Conservation (phyloP, 2,113 vertebrate genomes). For the Puffinus mauretanicus region DNA sequence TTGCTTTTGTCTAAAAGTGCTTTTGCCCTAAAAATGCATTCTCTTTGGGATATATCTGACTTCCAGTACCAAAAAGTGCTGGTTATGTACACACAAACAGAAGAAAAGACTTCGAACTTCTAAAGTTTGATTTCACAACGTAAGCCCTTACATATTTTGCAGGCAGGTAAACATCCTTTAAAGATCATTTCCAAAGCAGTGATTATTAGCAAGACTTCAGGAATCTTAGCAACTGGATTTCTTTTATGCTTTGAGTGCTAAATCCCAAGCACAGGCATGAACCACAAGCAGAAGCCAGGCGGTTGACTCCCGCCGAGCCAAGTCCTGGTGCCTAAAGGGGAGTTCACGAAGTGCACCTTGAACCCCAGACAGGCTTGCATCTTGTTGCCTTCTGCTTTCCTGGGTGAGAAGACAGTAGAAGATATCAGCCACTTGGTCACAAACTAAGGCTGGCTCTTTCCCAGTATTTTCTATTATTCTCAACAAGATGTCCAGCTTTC, state of each 20-base stretch:
- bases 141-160: not conserved
- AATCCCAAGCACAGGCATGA: not conserved
- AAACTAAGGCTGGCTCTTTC: not conserved
- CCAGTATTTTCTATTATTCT: not conserved
- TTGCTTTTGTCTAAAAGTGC: slow-evolving; percentile 7
- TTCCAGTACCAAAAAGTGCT: not conserved
- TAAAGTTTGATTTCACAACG: not conserved
- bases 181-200: not conserved
- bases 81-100: not conserved
- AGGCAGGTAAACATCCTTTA: not conserved
- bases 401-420: slow-evolving; percentile 1
- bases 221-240: not conserved
- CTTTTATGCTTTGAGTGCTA: not conserved
- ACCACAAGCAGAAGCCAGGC: not conserved
- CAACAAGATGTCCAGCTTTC: not conserved
- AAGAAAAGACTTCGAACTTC: not conserved
- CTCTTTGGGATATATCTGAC: not conserved
- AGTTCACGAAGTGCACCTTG: not conserved
- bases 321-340: not conserved
- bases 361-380: not conserved
- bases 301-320: not conserved
- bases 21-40: not conserved
- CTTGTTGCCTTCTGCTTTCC: slow-evolving; percentile 12
- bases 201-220: not conserved
- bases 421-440: not conserved